These are phyloP conservation scores for Tachina lurida DNA, from an alignment of 2,888 invertebrate species.

Conservation along the genomic window DNA sequence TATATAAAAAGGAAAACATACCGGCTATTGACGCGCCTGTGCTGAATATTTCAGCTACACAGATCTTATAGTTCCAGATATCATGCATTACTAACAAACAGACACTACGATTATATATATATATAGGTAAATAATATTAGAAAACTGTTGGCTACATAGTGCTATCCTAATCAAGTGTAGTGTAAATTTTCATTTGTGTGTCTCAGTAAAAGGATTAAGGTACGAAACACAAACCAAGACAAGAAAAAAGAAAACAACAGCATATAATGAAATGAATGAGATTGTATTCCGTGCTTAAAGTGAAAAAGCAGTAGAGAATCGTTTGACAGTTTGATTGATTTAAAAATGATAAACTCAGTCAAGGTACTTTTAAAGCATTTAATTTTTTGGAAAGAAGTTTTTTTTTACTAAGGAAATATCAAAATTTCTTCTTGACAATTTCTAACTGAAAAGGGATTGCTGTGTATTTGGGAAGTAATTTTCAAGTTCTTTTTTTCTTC, in stretches of 20 bases:
- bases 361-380: conserved; percentile 18
- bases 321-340: conserved; percentile 57
- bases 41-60: no score
- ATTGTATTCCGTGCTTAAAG: conserved; percentile 5
- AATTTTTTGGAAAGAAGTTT: background rate
- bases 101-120: no score
- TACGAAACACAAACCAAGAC: background rate
- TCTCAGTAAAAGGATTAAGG: conserved; percentile 8
- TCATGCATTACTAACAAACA: no score
- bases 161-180: background rate
- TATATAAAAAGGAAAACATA: no score
- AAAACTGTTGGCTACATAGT: no score
- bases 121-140: no score
- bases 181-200: background rate
- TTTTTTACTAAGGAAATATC: background rate
- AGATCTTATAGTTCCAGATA: no score
- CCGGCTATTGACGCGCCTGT: no score
- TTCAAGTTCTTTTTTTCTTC: no score
- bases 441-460: background rate
- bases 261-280: conserved; percentile 23
- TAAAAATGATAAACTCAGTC: conserved; percentile 54
- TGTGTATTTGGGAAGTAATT: no score
- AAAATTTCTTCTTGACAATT: background rate
- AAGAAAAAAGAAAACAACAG: background rate
- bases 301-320: background rate